Conservation (phyloP, 2,797 vertebrate species). For the Molossus alvarezi region DNA sequence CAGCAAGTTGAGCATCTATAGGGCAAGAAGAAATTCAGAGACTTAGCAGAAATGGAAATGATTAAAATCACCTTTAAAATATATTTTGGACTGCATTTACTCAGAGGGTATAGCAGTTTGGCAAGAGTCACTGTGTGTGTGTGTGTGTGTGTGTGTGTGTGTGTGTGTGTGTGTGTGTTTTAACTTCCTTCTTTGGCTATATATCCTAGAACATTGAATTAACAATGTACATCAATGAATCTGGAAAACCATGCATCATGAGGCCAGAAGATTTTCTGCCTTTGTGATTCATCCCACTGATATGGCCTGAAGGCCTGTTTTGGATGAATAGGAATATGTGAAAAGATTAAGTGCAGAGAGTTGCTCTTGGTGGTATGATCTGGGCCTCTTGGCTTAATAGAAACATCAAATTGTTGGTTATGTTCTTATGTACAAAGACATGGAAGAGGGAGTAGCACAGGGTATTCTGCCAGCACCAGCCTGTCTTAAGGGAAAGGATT, state of each 20-base stretch:
- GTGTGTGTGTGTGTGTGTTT: no score
- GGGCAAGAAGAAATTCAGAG: slow-evolving; percentile 42
- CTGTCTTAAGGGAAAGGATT: slow-evolving; percentile 16
- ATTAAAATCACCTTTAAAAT: slow-evolving; percentile 57
- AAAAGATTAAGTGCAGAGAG: not conserved
- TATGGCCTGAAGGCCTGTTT: not conserved
- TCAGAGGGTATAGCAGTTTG: slow-evolving; percentile 21
- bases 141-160: not conserved
- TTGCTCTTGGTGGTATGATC: not conserved
- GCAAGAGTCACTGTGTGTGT: not conserved
- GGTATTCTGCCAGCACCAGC: not conserved
- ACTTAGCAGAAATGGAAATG: not conserved
- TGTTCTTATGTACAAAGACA: not conserved
- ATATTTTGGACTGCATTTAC: not conserved
- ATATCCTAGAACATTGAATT: not conserved
- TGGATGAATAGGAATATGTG: not conserved
- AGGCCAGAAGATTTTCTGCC: not conserved
- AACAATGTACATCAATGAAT: not conserved
- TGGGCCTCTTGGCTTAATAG: not conserved
- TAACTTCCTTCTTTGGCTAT: not conserved
- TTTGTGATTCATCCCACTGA: not conserved
- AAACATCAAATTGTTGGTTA: not conserved
- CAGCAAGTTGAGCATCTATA: not conserved
- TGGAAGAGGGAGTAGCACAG: no score
- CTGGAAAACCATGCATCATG: not conserved